Percentiles rank a stretch among this genome's conserved stretches.
Conservation (phyloP, 2,113 vertebrate species). For the Hippolais icterina region DNA sequence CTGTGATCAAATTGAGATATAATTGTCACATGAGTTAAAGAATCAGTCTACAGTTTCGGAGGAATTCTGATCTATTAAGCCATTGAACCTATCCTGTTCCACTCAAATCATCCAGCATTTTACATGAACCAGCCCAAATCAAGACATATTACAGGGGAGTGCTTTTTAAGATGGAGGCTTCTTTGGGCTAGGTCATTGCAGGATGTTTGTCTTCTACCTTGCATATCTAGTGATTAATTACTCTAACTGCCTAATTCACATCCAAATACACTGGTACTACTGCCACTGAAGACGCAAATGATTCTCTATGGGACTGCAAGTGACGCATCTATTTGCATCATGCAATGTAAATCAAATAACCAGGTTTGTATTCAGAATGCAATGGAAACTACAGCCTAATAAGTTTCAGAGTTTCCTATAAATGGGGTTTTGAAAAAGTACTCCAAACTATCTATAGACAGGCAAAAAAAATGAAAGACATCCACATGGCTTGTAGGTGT, state of each 20-base stretch:
- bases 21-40: slow-evolving; percentile 25
- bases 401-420: background rate
- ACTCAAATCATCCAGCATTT: background rate
- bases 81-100: background rate
- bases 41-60: background rate
- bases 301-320: background rate
- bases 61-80: background rate
- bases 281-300: background rate
- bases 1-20: slow-evolving; percentile 15
- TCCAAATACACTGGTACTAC: background rate
- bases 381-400: background rate
- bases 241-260: background rate
- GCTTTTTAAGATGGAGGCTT: background rate
- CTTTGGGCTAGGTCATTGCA: background rate
- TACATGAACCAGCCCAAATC: background rate
- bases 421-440: background rate
- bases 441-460: background rate
- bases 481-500: background rate
- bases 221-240: background rate
- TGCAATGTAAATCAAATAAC: background rate
- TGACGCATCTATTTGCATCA: background rate
- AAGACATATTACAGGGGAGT: background rate
- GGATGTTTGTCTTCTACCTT: background rate
- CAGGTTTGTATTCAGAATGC: background rate
- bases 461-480: background rate